phyloP scores from a whole-genome alignment of 2,113 vertebrate species.

The Colistium nudipinnis region DNA sequence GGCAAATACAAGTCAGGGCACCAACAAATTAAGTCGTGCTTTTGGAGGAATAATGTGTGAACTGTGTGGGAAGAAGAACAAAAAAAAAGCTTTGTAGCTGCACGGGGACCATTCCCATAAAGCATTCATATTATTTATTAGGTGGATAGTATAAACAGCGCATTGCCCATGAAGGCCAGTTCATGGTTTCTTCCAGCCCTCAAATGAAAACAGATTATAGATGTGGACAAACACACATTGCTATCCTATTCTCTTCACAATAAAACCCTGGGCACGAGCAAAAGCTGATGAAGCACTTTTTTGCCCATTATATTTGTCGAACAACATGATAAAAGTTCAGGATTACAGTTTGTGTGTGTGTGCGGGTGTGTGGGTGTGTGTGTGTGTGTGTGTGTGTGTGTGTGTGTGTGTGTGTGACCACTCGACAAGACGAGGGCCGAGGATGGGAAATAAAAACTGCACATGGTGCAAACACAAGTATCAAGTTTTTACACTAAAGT shows the following conservation, averaged over 20 bases:
- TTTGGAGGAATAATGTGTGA: slow-evolving; percentile 24
- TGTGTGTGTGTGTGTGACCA: neutral
- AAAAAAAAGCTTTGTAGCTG: slow-evolving; percentile 2
- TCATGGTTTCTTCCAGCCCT: neutral
- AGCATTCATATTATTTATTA: slow-evolving; percentile 28
- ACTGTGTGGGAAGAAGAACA: neutral
- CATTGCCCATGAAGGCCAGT: neutral
- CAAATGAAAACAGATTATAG: neutral
- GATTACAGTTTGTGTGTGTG: too few species aligned
- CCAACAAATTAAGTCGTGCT: slow-evolving; percentile 29
- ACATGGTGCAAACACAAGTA: neutral
- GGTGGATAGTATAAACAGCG: slow-evolving; percentile 2
- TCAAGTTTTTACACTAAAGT: neutral
- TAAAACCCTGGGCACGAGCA: neutral
- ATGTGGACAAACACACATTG: neutral
- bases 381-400: too few species aligned
- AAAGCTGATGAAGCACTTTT: neutral
- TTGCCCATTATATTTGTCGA: neutral
- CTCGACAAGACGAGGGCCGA: neutral
- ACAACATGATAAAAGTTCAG: neutral
- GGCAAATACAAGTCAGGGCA: slow-evolving; percentile 15
- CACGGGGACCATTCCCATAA: slow-evolving; percentile 9
- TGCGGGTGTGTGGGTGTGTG: too few species aligned
- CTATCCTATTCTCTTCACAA: neutral
- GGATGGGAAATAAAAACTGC: neutral